Conservation (phyloP, 2,888 invertebrate species). For the Phortica magna region DNA sequence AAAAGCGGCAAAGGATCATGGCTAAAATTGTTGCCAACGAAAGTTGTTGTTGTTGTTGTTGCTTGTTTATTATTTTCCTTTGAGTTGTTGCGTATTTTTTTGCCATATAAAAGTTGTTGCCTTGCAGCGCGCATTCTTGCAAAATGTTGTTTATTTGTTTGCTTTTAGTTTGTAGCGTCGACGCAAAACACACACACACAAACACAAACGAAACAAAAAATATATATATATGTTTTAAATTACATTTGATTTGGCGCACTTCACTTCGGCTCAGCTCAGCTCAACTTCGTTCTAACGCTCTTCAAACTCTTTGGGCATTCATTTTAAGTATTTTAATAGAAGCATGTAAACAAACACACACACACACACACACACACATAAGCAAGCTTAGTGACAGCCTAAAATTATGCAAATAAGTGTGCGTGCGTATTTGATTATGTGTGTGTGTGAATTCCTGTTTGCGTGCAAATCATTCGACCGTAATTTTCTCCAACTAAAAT, state of each 20-base stretch:
- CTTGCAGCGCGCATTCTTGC: background rate
- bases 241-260: conserved; percentile 5
- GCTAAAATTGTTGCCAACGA: background rate
- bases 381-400: background rate
- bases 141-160: conserved; percentile 46
- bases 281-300: background rate
- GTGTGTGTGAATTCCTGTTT: no score
- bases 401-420: conserved; percentile 11
- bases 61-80: conserved; percentile 42
- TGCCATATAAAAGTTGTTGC: no score
- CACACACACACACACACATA: background rate
- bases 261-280: background rate
- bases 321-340: background rate
- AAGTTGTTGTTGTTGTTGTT: conserved; percentile 28
- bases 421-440: background rate
- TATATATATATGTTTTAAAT: background rate
- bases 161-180: conserved; percentile 66
- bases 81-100: conserved; percentile 42
- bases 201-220: conserved; percentile 38
- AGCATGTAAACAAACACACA: background rate
- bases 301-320: no score
- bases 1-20: background rate
- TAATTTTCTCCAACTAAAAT: background rate
- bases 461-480: background rate
- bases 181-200: conserved; percentile 68